phyloP scores from a whole-genome alignment of 2,797 vertebrate species.

The Eidolon dupreanum region DNA sequence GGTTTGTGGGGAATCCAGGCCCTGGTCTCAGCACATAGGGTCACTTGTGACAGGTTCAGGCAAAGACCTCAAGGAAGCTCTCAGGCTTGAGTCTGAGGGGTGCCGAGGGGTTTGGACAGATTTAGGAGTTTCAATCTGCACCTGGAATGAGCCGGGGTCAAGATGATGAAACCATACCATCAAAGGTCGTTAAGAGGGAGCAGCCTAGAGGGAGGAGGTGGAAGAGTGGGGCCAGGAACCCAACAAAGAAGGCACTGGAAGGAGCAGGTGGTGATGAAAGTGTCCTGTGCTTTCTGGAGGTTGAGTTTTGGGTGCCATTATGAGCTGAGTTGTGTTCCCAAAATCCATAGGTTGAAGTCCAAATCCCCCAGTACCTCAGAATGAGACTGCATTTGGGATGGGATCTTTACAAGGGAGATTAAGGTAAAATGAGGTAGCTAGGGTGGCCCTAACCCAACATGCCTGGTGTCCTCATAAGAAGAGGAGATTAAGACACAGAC shows the following conservation, averaged over 20 bases:
- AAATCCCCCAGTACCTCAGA: too few relatives aligned
- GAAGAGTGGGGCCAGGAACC: neutral
- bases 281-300: neutral
- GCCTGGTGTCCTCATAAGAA: too few relatives aligned
- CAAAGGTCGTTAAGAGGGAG: neutral
- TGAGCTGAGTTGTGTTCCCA: neutral
- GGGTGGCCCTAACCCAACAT: too few relatives aligned
- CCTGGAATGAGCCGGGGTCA: neutral
- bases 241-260: neutral
- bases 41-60: neutral
- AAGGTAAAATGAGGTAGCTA: too few relatives aligned
- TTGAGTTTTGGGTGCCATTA: neutral
- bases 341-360: too few relatives aligned
- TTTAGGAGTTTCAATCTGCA: neutral
- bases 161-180: neutral
- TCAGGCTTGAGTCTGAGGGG: neutral
- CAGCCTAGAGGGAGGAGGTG: neutral
- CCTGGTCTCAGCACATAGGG: neutral
- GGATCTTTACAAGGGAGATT: too few relatives aligned
- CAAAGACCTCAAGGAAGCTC: neutral
- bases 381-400: too few relatives aligned
- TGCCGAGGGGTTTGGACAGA: neutral
- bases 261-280: neutral
- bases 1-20: neutral
- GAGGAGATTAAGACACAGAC: too few relatives aligned